These are phyloP conservation scores for Danio kyathit DNA, from an alignment of 2,797 vertebrate species.

Conservation along the genomic window DNA sequence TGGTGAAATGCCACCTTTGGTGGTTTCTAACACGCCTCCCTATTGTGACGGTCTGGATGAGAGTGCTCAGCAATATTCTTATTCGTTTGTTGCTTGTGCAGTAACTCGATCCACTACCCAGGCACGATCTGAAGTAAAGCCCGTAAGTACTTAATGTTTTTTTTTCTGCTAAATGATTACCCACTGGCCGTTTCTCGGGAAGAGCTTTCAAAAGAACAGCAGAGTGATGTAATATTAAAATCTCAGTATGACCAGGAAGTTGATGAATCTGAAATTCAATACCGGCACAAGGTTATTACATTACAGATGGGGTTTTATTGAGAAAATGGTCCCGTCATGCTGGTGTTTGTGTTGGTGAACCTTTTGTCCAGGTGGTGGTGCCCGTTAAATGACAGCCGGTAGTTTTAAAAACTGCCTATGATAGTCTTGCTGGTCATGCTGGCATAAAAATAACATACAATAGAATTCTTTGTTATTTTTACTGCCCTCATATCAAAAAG, in stretches of 20 bases:
- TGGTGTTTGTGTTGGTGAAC: not conserved
- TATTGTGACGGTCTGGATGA: not conserved
- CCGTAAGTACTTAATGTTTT: not conserved
- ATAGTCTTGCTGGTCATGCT: rapidly evolving
- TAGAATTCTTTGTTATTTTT: not conserved
- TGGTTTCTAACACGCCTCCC: not conserved
- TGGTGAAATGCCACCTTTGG: too few species aligned
- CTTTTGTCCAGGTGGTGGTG: not conserved
- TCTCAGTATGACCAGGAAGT: not conserved
- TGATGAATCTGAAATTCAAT: not conserved
- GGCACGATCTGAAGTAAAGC: too few species aligned
- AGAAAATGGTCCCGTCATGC: not conserved
- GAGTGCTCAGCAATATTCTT: not conserved
- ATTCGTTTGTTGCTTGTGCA: not conserved
- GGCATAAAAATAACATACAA: not conserved
- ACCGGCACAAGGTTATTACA: not conserved
- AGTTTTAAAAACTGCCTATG: not conserved
- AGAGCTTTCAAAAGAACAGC: not conserved
- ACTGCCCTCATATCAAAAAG: not conserved
- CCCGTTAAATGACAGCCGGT: not conserved
- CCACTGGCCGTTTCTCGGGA: not conserved
- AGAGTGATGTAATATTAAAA: not conserved
- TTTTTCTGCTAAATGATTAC: not conserved
- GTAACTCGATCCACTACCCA: not conserved
- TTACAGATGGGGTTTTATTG: not conserved